A percentile compares a stretch with the other conserved stretches of the same genome.
Conservation (phyloP, 2,113 vertebrate species). For the Ammodytes marinus region DNA sequence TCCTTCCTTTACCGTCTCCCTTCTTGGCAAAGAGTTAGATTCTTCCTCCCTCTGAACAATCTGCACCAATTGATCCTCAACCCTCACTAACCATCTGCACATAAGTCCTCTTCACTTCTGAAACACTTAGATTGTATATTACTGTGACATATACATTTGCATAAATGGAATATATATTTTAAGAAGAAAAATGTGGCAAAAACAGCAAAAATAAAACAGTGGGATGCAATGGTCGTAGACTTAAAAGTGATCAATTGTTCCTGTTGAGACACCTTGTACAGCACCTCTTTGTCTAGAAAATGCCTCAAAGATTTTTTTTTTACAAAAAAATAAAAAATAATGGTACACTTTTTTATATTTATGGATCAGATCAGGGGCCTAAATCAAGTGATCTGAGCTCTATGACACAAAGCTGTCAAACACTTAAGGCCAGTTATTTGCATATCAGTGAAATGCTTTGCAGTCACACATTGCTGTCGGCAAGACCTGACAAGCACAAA, state of each 20-base stretch:
- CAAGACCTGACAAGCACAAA: conserved; percentile 77
- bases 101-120: conserved; percentile 69
- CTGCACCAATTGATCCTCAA: conserved; percentile 35
- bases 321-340: conserved; percentile 8
- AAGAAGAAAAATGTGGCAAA: conserved; percentile 79
- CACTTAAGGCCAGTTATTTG: conserved; percentile 53
- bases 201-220: conserved; percentile 68
- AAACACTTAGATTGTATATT: conserved; percentile 88
- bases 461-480: conserved; percentile 60
- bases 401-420: conserved; percentile 41
- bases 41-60: conserved; percentile 56
- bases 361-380: conserved; percentile 15
- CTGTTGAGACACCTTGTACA: conserved; percentile 76
- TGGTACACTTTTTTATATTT: conserved; percentile 24
- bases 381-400: conserved; percentile 42
- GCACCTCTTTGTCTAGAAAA: conserved; percentile 69
- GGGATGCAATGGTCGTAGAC: conserved; percentile 59
- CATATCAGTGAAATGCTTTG: conserved; percentile 70
- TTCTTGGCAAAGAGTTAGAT: conserved; percentile 68
- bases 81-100: conserved; percentile 50
- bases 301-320: conserved; percentile 72
- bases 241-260: conserved; percentile 63
- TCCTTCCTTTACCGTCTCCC: conserved; percentile 58
- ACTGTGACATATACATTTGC: conserved; percentile 86
- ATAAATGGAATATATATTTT: conserved; percentile 86